A percentile compares a stretch with the other conserved stretches of the same genome.
Evolutionary conservation across 2,888 invertebrate genomes (phyloP).

Genomic region (Philonicus albiceps): DNA sequence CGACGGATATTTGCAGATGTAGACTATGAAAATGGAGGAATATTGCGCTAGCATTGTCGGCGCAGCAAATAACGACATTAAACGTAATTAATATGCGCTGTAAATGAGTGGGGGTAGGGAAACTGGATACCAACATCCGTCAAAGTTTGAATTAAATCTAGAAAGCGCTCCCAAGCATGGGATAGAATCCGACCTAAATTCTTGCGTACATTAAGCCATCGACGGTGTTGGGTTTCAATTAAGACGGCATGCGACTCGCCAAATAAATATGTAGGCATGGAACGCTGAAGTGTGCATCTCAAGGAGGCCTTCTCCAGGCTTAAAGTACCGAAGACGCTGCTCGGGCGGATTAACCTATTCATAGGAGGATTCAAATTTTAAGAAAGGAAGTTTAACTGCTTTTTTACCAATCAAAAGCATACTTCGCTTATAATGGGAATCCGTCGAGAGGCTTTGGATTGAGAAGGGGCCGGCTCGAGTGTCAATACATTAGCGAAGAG

Average conservation of each 20-base stretch:
- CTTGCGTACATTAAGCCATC: not conserved
- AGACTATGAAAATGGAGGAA: not conserved
- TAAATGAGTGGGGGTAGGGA: not conserved
- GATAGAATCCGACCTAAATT: not conserved
- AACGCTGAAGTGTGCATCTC: not conserved
- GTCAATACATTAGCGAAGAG: conserved; percentile 32
- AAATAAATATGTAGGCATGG: not conserved
- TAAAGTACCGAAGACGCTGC: not conserved
- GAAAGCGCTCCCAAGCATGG: not conserved
- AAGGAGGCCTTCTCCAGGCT: not conserved
- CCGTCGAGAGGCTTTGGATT: not conserved
- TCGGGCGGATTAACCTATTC: conserved; percentile 5
- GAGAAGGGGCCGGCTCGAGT: not conserved
- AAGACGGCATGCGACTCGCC: not conserved
- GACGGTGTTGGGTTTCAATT: not conserved
- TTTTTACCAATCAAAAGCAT: not conserved
- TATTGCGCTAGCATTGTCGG: not conserved
- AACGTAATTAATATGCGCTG: conserved; percentile 19
- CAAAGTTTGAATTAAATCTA: conserved; percentile 3
- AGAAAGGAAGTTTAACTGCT: not conserved
- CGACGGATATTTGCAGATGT: not conserved
- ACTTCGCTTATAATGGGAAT: not conserved
- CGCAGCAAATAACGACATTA: not conserved
- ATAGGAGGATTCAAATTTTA: not conserved
- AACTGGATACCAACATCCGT: not conserved